Conservation (phyloP, 2,888 invertebrate species). For the Ormyrus thymus region DNA sequence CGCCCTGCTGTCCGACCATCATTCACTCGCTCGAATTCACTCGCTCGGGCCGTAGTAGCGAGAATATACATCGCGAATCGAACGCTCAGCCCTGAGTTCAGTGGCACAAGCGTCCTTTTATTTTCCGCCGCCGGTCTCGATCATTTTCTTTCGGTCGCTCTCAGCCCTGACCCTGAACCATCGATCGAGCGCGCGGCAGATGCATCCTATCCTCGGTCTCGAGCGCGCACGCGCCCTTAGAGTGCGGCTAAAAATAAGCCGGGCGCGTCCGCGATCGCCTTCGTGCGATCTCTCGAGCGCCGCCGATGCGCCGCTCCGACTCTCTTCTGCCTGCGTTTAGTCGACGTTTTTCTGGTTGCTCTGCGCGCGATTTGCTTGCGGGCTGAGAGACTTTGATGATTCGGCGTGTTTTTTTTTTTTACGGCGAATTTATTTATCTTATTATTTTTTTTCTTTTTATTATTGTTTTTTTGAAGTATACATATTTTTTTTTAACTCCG, state of each 20-base stretch:
- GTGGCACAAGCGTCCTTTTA: constrained; percentile 32
- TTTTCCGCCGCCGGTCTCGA: constrained; percentile 17
- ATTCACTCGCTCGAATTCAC: too few species aligned
- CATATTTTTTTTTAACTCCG: too few species aligned
- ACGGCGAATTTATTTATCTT: too few species aligned
- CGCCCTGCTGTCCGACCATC: too few species aligned
- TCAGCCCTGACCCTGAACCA: constrained; percentile 51
- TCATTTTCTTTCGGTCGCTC: constrained; percentile 3
- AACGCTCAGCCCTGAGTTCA: constrained; percentile 41
- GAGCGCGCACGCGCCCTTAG: constrained; percentile 20
- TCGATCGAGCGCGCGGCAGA: constrained; percentile 40
- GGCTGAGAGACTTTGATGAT: too few species aligned
- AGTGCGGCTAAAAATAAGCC: constrained; percentile 38
- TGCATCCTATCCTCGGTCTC: constrained; percentile 6
- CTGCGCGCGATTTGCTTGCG: too few species aligned
- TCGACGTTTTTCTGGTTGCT: too few species aligned
- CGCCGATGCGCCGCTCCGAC: not conserved
- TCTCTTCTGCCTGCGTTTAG: not conserved
- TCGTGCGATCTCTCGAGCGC: not conserved
- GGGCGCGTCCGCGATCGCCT: constrained; percentile 5
- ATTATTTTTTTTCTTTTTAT: too few species aligned
- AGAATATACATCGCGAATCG: constrained; percentile 4
- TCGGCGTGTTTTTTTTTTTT: too few species aligned
- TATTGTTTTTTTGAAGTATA: too few species aligned
- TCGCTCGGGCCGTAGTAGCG: too few species aligned